Percentiles rank a stretch among this genome's conserved stretches.
Evolutionary conservation across 2,888 invertebrate genomes (phyloP).

Genomic region (Pterostichus madidus): DNA sequence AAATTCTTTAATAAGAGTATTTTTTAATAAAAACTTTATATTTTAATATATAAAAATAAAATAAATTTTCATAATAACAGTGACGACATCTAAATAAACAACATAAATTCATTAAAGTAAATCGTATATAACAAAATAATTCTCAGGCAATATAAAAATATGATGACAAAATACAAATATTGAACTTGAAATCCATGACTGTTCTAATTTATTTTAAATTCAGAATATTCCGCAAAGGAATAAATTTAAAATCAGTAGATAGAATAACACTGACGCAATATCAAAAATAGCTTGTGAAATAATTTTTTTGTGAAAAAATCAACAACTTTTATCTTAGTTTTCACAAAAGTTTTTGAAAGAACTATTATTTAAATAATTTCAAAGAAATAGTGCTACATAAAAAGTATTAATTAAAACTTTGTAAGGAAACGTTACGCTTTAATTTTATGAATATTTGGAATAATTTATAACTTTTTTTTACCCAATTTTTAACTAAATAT

Average conservation of each 20-base stretch:
- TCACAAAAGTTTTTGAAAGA: constrained; percentile 12
- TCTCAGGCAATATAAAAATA: constrained; percentile 10
- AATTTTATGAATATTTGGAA: too few species aligned
- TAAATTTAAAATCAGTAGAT: constrained; percentile 4
- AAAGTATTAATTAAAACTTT: not conserved
- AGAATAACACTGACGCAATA: constrained; percentile 34
- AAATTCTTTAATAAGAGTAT: too few species aligned
- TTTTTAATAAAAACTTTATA: too few species aligned
- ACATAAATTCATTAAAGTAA: constrained; percentile 14
- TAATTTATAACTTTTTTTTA: not conserved
- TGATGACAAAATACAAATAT: not conserved
- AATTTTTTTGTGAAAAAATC: not conserved
- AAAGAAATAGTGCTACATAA: not conserved
- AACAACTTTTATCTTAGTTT: not conserved
- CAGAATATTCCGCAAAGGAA: constrained; percentile 6
- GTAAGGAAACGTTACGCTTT: not conserved
- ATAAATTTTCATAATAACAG: not conserved
- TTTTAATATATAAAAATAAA: not conserved
- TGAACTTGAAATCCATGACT: not conserved
- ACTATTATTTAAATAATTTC: constrained; percentile 18
- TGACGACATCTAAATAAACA: not conserved
- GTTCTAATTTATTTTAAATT: constrained; percentile 1
- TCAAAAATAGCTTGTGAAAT: constrained; percentile 53
- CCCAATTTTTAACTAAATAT: not conserved
- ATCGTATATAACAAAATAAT: constrained; percentile 2